Base-by-base conservation (phyloP, 2,888 invertebrate genomes). In the Melanchra persicariae region DNA sequence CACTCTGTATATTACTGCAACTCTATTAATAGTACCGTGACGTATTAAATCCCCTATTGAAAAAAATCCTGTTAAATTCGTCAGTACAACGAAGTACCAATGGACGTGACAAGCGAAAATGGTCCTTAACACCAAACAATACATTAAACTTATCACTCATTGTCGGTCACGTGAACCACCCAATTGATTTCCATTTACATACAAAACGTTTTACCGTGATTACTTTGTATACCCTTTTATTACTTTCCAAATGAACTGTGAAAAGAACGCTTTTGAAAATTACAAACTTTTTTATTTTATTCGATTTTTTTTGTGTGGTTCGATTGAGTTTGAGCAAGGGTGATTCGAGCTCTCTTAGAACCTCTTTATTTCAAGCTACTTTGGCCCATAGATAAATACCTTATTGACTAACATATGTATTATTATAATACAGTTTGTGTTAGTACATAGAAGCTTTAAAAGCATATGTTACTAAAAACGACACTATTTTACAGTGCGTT, bases 141-240 rank as follows among this genome's bases (percentile, higher is more conserved):
- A 63, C 47, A 68, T 64, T 64, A 58, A 57, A 82, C 40, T 69
- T 66, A 60, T 82, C 61, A 76, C 60, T 75, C 68, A 70, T 67
- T 87, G 82, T 85, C 79, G 79, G 82, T 82, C 81, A 83, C 80
- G 71, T 85, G 85, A 81, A 82, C 64, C 81, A 55, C 81, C 81
- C 85, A 80, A 90, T 91, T 92, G 93, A 92, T 94, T 93, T 90
- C 83, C 87, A 92, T 93, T 93, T 91, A 91, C 93, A 92, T 92
- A 90, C 85, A 92, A 91, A 94, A 90, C 91, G 91, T 91, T 93
- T 91, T 88, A 89, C 87, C 87, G 79, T 85, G 90, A 93, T 93
- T 92, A 91, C 92, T 91, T 90, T 88, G 88, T 88, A 88, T 83
- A 85, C 76, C 81, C 77, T 87, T 92, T 92, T 93, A 91, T 91